phyloP scores from a whole-genome alignment of 2,113 vertebrate species.

The Oenanthe melanoleuca region DNA sequence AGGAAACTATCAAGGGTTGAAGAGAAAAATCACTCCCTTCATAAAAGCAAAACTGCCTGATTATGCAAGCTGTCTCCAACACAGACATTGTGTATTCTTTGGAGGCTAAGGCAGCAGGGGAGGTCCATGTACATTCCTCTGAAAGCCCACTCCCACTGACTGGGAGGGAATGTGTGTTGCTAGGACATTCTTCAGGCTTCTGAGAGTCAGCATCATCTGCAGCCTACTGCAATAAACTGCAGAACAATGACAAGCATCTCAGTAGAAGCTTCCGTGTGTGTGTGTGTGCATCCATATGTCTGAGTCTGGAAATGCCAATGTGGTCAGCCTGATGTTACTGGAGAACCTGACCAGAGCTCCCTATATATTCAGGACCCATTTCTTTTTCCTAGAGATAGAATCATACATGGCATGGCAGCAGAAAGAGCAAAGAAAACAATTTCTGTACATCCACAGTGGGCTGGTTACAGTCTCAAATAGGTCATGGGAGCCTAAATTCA shows the following conservation, averaged over 20 bases:
- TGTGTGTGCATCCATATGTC: rapidly evolving
- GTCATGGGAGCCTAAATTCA: neutral
- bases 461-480: neutral
- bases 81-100: neutral
- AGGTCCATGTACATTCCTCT: constrained; percentile 4
- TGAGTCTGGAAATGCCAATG: neutral
- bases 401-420: neutral
- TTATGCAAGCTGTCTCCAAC: neutral
- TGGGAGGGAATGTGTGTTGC: neutral
- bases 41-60: neutral
- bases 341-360: neutral
- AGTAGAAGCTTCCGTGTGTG: neutral
- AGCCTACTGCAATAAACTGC: neutral
- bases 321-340: neutral
- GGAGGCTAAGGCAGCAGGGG: neutral
- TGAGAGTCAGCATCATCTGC: neutral
- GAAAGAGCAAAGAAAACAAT: neutral
- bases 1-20: neutral
- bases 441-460: neutral
- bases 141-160: constrained; percentile 7
- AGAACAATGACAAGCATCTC: neutral
- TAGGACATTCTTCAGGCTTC: constrained; percentile 29
- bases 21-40: neutral
- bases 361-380: neutral
- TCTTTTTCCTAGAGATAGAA: neutral